Evolutionary conservation across 2,888 invertebrate species (phyloP), one percentile per base, ranked within the genome.

Genomic region (Acanthosoma haemorrhoidale): DNA sequence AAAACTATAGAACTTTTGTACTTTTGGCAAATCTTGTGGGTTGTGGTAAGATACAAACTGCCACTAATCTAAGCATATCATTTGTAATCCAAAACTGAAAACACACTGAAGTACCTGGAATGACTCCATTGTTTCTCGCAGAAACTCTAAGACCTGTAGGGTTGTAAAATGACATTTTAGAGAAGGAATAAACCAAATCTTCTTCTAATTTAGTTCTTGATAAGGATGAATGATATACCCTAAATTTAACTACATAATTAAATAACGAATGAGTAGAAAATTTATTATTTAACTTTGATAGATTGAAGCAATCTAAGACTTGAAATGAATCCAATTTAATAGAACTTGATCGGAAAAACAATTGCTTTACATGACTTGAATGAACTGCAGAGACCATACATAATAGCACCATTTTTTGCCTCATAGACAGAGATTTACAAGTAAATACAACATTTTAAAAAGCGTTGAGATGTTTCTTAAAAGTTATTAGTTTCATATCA

Each of bases 21-120:
- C 64, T 64, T 64, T 41, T 64, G 25, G 13, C 8, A 25, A 41
- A 41, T 31, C 15, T 15, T 25, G 11, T 25, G 29, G 39, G 25
- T 39, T 38, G 21, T 25, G 39, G 39, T 36, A 36, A 4, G 4
- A 15, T 6, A 64, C 64, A 64, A 36, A 41, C 29, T 15, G 64
- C 64, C 39, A 36, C 39, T 31, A 41, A 64, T 15, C 29, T 64
- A 64, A 64, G 39, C 16, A 39, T 38, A 64, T 31, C 25, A 29
- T 64, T 64, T 38, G 64, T 41, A 41, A 64, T 31, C 64, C 64
- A 64, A 64, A 64, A 64, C 64, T 41, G 64, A 64, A 64, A 64
- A 41, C 64, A 41, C 16, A 64, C 64, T 64, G 64, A 64, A 36
- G 64, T 64, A 64, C 64, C 64, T 64, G 64, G 41, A 41, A 15